These are phyloP conservation scores for Lathronympha strigana DNA, from an alignment of 2,888 invertebrate species.

Conservation along the genomic window DNA sequence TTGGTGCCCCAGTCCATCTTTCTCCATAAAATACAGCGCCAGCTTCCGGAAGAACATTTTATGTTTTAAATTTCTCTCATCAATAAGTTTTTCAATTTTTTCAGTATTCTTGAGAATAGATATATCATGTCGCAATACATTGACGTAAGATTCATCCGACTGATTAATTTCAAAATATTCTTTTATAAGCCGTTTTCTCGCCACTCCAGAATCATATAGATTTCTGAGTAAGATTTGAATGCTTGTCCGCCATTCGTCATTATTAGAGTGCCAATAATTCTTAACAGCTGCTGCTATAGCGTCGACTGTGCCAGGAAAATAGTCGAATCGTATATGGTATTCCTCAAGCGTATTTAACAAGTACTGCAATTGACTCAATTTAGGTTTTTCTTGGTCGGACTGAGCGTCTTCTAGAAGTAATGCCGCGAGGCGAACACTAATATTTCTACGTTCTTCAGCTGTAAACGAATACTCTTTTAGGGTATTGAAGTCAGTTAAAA, in stretches of 20 bases:
- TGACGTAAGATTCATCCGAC: conserved; percentile 60
- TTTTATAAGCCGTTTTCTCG: conserved; percentile 57
- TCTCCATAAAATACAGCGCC: conserved; percentile 61
- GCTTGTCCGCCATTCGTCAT: conserved; percentile 12
- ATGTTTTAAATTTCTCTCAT: conserved; percentile 44
- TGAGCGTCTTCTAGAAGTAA: conserved; percentile 49
- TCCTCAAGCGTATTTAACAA: conserved; percentile 54
- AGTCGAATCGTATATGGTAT: conserved; percentile 52
- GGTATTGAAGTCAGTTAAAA: conserved; percentile 55
- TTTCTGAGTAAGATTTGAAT: conserved; percentile 50
- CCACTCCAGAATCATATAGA: conserved; percentile 55
- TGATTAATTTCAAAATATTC: conserved; percentile 56
- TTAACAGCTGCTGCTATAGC: conserved; percentile 50
- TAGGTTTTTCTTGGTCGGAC: conserved; percentile 40
- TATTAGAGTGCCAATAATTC: conserved; percentile 44
- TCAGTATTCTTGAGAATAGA: conserved; percentile 49
- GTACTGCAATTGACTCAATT: conserved; percentile 44
- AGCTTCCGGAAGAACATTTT: conserved; percentile 58
- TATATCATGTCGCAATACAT: conserved; percentile 62
- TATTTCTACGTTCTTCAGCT: conserved; percentile 49
- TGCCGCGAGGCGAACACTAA: conserved; percentile 49
- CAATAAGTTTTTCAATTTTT: conserved; percentile 47
- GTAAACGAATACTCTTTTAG: conserved; percentile 58
- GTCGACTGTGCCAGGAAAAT: conserved; percentile 49
- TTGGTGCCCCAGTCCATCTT: conserved; percentile 53